These are phyloP conservation scores for Sinotaia quadrata DNA, from an alignment of 2,888 invertebrate species.

Conservation along the genomic window DNA sequence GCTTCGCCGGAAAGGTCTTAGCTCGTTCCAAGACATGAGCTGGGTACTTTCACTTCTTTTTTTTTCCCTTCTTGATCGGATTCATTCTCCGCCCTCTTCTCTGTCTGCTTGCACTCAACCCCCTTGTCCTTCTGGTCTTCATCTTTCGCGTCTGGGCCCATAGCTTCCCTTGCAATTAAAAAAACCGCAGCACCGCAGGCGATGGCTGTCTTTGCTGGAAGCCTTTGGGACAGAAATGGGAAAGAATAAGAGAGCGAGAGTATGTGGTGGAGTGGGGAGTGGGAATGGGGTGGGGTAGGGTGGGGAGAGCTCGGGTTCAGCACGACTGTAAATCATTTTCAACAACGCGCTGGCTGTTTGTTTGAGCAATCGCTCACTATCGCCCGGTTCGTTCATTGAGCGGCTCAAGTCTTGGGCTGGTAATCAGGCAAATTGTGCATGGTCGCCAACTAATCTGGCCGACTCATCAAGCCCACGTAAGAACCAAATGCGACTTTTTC, in stretches of 20 bases:
- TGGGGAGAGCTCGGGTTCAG: slow-evolving; percentile 1
- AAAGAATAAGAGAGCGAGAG: neutral
- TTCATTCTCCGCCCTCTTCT: neutral
- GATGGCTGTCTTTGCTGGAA: neutral
- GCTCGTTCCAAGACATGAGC: neutral
- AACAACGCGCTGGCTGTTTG: slow-evolving; percentile 18
- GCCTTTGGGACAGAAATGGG: neutral
- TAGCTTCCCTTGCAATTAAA: slow-evolving; percentile 17
- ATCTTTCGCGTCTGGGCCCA: no score
- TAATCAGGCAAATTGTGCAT: slow-evolving; percentile 18
- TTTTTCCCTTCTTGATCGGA: neutral
- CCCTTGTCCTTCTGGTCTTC: neutral
- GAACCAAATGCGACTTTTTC: neutral
- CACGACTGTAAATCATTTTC: slow-evolving; percentile 18
- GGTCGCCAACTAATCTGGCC: neutral
- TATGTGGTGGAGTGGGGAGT: neutral
- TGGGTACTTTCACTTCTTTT: neutral
- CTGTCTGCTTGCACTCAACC: neutral
- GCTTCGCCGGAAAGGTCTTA: neutral
- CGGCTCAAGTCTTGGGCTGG: slow-evolving; percentile 1
- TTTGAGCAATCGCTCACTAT: slow-evolving; percentile 9
- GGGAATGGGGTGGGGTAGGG: neutral
- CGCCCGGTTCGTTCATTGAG: neutral
- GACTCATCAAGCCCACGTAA: neutral
- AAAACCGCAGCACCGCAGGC: slow-evolving; percentile 13